These are phyloP conservation scores for Ganaspis brasiliensis DNA, from an alignment of 2,888 invertebrate species.

Conservation along the genomic window DNA sequence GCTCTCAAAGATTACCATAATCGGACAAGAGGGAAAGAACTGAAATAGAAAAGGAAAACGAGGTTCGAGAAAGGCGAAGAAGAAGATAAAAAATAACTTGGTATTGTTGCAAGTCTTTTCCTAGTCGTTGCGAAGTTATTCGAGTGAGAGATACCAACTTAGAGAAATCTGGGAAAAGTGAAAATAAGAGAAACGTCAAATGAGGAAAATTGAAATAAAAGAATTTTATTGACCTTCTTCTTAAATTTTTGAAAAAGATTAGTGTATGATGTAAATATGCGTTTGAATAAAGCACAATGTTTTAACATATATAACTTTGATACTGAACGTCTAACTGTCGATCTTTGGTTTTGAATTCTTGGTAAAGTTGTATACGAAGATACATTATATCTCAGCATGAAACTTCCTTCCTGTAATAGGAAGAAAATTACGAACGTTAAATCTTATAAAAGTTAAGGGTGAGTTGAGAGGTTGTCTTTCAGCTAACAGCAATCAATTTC, in stretches of 20 bases:
- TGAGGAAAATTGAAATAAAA: background rate
- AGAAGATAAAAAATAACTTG: conserved; percentile 8
- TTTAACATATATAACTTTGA: no score
- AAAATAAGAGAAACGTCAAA: background rate
- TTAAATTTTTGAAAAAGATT: no score
- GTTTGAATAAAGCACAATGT: no score
- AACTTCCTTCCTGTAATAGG: background rate
- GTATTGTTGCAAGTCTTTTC: background rate
- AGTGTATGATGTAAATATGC: no score
- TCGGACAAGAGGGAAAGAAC: background rate
- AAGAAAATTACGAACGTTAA: conserved; percentile 1
- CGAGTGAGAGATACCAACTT: background rate
- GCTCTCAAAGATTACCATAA: conserved; percentile 3
- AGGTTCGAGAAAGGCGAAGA: background rate
- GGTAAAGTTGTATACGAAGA: background rate
- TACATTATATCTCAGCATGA: background rate
- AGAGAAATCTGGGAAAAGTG: background rate
- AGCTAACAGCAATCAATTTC: background rate
- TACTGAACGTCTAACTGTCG: background rate
- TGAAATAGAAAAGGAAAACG: background rate
- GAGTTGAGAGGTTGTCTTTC: background rate
- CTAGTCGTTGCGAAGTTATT: conserved; percentile 4
- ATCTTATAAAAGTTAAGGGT: background rate
- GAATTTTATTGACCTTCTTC: no score
- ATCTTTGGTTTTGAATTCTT: background rate